Percentiles rank a stretch among this genome's conserved stretches.
Conservation (phyloP, 2,888 invertebrate species). For the Bursaphelenchus okinawaensis region DNA sequence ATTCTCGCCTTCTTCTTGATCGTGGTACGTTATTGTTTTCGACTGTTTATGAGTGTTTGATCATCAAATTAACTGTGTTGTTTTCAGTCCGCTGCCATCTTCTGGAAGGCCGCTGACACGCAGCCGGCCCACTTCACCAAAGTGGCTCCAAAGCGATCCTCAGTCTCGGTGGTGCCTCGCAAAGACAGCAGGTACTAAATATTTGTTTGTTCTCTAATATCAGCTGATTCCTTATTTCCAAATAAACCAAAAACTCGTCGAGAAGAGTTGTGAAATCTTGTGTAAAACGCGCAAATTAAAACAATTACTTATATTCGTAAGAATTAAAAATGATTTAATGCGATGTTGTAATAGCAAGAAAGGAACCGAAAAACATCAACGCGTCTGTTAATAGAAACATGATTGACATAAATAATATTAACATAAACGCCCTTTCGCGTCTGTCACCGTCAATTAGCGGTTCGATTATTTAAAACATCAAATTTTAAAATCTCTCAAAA, state of each 20-base stretch:
- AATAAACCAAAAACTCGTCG: background rate
- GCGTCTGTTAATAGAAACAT: no score
- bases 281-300: background rate
- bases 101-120: slow-evolving; percentile 12
- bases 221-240: background rate
- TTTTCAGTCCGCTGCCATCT: slow-evolving; percentile 8
- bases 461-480: no score
- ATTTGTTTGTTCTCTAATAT: background rate
- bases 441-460: no score
- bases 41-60: background rate
- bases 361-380: background rate
- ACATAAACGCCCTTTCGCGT: no score
- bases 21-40: slow-evolving; percentile 34
- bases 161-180: background rate
- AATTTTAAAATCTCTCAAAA: no score
- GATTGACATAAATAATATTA: no score
- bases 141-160: background rate
- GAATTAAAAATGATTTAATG: background rate
- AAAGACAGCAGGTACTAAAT: background rate
- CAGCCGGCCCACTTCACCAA: slow-evolving; percentile 7
- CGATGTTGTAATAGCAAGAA: background rate
- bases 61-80: background rate
- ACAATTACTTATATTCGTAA: background rate
- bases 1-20: slow-evolving; percentile 26
- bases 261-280: background rate